These are phyloP conservation scores for Dioctria rufipes DNA, from an alignment of 2,888 invertebrate genomes.

Conservation along the genomic window DNA sequence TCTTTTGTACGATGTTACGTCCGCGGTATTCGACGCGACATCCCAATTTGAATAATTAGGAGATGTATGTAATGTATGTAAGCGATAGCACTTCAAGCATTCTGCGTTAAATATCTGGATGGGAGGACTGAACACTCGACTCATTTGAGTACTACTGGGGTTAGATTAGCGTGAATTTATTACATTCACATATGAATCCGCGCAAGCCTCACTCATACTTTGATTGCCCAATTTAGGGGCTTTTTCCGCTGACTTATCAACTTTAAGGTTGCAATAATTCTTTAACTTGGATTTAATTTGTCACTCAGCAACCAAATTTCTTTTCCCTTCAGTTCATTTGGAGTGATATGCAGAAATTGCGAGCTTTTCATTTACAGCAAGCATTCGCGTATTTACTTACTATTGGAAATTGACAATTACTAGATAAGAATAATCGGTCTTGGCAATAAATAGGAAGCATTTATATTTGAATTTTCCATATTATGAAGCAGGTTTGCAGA, in stretches of 20 bases:
- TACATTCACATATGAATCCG: neutral
- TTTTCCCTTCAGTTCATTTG: conserved; percentile 27
- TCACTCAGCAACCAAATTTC: conserved; percentile 3
- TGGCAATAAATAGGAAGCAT: no score
- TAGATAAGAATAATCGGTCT: no score
- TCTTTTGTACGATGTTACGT: no score
- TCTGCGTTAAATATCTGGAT: no score
- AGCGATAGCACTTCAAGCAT: no score
- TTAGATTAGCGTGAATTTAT: conserved; percentile 8
- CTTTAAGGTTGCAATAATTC: conserved; percentile 16
- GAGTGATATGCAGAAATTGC: conserved; percentile 27
- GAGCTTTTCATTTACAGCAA: neutral
- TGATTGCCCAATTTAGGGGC: conserved; percentile 22
- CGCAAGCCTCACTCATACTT: neutral
- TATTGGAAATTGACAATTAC: no score
- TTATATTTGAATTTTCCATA: no score
- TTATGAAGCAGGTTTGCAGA: no score
- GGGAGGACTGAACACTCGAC: no score
- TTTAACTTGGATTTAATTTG: conserved; percentile 38
- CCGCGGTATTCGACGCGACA: no score
- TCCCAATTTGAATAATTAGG: no score
- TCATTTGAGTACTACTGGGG: neutral
- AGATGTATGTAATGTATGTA: no score
- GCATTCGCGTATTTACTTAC: neutral
- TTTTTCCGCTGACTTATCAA: conserved; percentile 28